Evolutionary conservation across 2,888 invertebrate species (phyloP), one percentile per base, ranked within the genome.

Genomic region (Myopa tessellatipennis): DNA sequence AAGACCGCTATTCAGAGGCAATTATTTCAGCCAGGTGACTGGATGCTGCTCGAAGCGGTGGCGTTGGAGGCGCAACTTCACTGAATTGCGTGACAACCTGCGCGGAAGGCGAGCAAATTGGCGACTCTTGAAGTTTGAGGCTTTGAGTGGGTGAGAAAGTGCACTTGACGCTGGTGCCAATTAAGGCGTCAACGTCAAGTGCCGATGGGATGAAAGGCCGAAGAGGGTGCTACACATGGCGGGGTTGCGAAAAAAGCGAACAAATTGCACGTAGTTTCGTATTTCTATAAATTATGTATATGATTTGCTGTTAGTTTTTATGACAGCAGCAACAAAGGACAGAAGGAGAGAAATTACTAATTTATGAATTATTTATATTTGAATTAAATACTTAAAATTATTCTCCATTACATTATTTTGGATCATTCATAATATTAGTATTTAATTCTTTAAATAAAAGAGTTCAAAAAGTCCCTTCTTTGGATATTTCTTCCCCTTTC

Each of bases 21-120:
- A 85, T 85, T 85, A 84, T 84, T 85, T 83, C 84, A 85, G 85
- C 83, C 84, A 85, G 84, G 83, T 85, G 84, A 82, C 83, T 83
- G 50, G 69, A 69, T 50, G 52, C 52, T 50, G 52, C 4, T 18
- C 1, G 58, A 14, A n/a, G n/a, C 1, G 58, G 58, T 2, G 58
- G 58, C 52, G 52, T 52, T 52, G 14, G 52, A 8, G 52, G 1
- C 3, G 55, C 3, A 10, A 36, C 65, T 34, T 36, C 16, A 38
- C 38, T 65, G 34, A 65, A 65, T 38, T 3, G 34, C 65, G 38
- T 34, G 38, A 34, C 34, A 36, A 65, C 38, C 36, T 38, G 36
- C 34, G 65, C 38, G 34, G 16, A 36, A 36, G 8, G 36, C 65
- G 38, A 36, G 3, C 34, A 38, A 65, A 65, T 65, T 65, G 65